Percentiles rank a stretch among this genome's conserved stretches.
phyloP scores from a whole-genome alignment of 2,797 vertebrate genomes.

The Rachycentron canadum region DNA sequence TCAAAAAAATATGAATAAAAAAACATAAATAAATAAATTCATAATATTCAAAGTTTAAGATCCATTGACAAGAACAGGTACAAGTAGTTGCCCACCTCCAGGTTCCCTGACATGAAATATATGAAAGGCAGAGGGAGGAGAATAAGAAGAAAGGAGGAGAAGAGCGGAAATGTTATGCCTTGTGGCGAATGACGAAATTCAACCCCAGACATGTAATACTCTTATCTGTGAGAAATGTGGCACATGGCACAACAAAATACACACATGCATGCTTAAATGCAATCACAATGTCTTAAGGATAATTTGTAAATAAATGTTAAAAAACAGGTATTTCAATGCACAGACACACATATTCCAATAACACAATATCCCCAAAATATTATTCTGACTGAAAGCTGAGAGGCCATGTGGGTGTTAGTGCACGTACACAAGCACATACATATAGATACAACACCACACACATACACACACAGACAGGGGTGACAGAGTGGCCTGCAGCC shows the following conservation, averaged over 20 bases:
- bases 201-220: constrained; percentile 22
- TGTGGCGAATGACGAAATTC: constrained; percentile 49
- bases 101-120: constrained; percentile 29
- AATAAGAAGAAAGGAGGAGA: constrained; percentile 23
- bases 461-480: constrained; percentile 22
- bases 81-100: constrained; percentile 19
- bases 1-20: too few species aligned
- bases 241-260: constrained; percentile 34
- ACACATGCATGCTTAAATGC: constrained; percentile 25
- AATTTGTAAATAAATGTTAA: constrained; percentile 21
- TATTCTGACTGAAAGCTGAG: constrained; percentile 43
- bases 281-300: constrained; percentile 22
- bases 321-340: neutral
- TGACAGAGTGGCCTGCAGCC: constrained; percentile 47
- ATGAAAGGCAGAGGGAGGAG: constrained; percentile 22
- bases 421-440: constrained; percentile 31
- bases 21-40: constrained; percentile 4
- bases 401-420: constrained; percentile 29
- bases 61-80: neutral
- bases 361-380: constrained; percentile 41
- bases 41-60: constrained; percentile 5
- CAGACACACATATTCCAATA: constrained; percentile 29
- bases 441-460: constrained; percentile 18
- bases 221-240: constrained; percentile 46
- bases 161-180: constrained; percentile 37